Conservation (phyloP, 2,797 vertebrate genomes). For the Chelonia mydas region DNA sequence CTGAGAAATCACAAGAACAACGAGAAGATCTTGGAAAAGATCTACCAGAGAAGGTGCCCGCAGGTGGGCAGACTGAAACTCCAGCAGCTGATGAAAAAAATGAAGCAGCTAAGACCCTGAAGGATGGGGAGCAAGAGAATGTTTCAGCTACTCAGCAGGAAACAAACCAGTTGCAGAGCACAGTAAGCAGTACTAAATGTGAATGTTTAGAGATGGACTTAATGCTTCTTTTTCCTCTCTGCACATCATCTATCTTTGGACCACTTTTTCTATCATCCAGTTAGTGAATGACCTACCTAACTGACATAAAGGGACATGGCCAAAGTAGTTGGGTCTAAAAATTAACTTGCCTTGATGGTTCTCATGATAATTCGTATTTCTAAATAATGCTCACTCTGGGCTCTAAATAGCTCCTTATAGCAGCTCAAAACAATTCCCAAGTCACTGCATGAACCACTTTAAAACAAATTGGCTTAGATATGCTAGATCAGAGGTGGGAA, state of each 20-base stretch:
- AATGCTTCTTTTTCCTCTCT: not conserved
- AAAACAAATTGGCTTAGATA: not conserved
- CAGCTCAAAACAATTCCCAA: not conserved
- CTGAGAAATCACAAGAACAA: not conserved
- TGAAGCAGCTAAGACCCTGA: not conserved
- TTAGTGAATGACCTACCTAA: not conserved
- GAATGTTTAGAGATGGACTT: not conserved
- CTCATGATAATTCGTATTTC: not conserved
- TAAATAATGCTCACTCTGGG: not conserved
- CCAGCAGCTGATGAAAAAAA: not conserved
- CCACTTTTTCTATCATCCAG: not conserved
- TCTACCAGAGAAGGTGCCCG: not conserved
- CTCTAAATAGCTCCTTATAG: not conserved
- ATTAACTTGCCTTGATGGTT: not conserved
- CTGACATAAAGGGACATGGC: not conserved
- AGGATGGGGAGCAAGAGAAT: slow-evolving; percentile 5
- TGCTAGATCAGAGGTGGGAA: not conserved
- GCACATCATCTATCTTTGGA: not conserved
- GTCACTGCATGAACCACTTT: not conserved
- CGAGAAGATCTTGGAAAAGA: not conserved
- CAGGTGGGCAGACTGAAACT: not conserved
- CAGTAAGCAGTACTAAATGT: slow-evolving; percentile 58
- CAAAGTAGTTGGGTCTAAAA: not conserved
- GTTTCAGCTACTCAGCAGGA: not conserved
- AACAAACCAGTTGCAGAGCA: not conserved